phyloP scores from a whole-genome alignment of 2,113 vertebrate genomes.

The Narcine bancroftii region DNA sequence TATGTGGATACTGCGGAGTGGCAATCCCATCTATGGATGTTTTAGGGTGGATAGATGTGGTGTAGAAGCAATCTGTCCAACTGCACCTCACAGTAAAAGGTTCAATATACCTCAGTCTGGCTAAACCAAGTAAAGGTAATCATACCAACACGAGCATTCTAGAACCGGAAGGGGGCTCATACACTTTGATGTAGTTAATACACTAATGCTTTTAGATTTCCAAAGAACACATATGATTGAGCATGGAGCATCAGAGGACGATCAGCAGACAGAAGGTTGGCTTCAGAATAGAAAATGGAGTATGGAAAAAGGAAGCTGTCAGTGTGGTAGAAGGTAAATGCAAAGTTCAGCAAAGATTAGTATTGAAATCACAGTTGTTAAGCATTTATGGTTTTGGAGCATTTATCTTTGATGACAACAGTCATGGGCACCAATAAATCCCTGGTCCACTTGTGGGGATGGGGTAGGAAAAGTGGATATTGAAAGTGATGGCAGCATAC shows the following conservation, averaged over 20 bases:
- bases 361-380: not conserved
- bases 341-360: not conserved
- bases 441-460: too few relatives aligned
- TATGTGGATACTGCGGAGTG: not conserved
- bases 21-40: not conserved
- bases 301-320: not conserved
- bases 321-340: not conserved
- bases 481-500: too few relatives aligned
- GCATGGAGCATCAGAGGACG: too few relatives aligned
- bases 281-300: too few relatives aligned
- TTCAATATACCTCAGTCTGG: not conserved
- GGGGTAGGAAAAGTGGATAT: too few relatives aligned
- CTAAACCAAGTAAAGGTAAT: not conserved
- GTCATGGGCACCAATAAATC: too few relatives aligned
- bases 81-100: not conserved
- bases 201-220: not conserved
- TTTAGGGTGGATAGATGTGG: not conserved
- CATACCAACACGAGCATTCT: not conserved
- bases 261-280: too few relatives aligned
- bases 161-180: not conserved
- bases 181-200: not conserved
- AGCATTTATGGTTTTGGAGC: too few relatives aligned
- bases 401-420: too few relatives aligned
- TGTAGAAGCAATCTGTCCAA: not conserved
- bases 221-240: too few relatives aligned